Conservation (phyloP, 2,113 vertebrate genomes). For the Protobothrops flavoviridis region DNA sequence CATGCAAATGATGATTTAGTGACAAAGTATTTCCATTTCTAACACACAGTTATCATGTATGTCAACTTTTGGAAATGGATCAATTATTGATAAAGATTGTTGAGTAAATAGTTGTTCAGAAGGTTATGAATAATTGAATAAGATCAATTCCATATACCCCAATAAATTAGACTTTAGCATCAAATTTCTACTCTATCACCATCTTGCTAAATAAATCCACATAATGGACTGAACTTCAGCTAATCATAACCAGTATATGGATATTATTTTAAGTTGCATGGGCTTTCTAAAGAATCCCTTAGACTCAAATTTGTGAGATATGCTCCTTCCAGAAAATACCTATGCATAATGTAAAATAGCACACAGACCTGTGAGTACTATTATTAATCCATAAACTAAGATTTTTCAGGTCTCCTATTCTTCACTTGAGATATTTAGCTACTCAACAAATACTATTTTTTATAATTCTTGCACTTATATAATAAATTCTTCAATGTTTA, state of each 20-base stretch:
- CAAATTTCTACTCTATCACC: background rate
- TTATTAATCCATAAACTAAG: background rate
- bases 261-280: background rate
- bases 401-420: background rate
- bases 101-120: background rate
- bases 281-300: background rate
- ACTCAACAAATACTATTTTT: background rate
- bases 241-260: background rate
- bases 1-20: background rate
- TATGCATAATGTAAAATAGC: background rate
- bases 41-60: background rate
- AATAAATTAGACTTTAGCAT: background rate
- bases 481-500: background rate
- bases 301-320: background rate
- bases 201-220: background rate
- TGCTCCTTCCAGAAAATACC: background rate
- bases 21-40: background rate
- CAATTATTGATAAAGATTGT: background rate
- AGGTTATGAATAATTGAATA: background rate
- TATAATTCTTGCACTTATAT: background rate
- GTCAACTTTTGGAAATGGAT: background rate
- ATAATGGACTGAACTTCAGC: background rate
- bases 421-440: too few species aligned
- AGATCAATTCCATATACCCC: background rate
- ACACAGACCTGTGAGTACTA: too few species aligned